Evolutionary conservation across 1,140 invertebrate species (phyloP), one percentile per base, ranked within the genome.

Genomic region (Habropoda laboriosa): DNA sequence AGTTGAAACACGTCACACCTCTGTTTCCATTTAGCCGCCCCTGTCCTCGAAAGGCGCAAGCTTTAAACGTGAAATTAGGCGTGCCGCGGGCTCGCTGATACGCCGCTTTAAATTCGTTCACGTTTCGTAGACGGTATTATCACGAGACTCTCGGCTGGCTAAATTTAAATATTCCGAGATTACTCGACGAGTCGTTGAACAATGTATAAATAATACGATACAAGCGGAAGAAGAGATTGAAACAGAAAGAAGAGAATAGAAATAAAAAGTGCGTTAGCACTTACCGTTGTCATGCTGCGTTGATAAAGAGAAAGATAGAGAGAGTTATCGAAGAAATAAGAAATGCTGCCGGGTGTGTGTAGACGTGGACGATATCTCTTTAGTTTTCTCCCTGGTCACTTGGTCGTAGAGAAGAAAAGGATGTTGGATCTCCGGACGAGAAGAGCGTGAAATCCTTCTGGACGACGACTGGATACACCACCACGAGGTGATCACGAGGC

Each of bases 261-360:
- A n/a, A 7, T 7, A 35, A 12, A 66, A n/a, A 47, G 24, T 42
- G 5, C n/a, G 24, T 16, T 2, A 3, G 16, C 21, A 80, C 83
- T 85, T 68, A 85, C 83, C 18, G 66, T 76, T 18, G 67, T 66
- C 78, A 80, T 85, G 7, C 30, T 42, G 21, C 21, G n/a, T n/a
- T n/a, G n/a, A n/a, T n/a, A n/a, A n/a, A n/a, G 74, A 27, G 3
- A 21, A 58, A 4, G 16, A 53, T 53, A 38, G 58, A 27, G 10
- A 18, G 8, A 40, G 40, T 21, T 38, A 24, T 70, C 42, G n/a
- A 60, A 16, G 12, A 45, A 68, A 24, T 5, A 24, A 32, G 18
- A 27, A 12, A 27, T 45, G 6, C 6, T 42, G 24, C 3, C 35
- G 18, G 3, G n/a, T 18, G 16, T 21, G 16, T 12, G 47, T 18